A percentile compares a stretch with the other conserved stretches of the same genome.
Evolutionary conservation across 1,140 invertebrate genomes (phyloP).

Genomic region (Linepithema humile): DNA sequence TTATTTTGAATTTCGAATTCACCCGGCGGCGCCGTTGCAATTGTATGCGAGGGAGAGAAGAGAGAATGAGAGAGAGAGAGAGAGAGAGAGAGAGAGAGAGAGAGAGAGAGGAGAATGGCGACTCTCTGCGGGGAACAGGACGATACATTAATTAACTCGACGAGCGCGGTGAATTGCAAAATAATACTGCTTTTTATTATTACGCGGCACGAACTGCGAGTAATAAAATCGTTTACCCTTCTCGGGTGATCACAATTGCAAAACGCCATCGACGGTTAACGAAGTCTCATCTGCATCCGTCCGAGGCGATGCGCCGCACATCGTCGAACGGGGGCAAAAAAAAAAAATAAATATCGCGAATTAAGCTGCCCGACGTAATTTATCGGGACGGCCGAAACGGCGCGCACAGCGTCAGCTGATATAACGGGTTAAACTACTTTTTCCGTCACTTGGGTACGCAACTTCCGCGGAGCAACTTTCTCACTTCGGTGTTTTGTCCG

Average conservation of each 20-base stretch:
- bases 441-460: background rate
- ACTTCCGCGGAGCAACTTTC: background rate
- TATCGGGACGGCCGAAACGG: background rate
- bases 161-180: conserved; percentile 40
- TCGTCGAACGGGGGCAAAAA: background rate
- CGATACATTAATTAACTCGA: conserved; percentile 49
- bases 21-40: background rate
- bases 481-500: background rate
- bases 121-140: background rate
- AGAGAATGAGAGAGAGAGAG: background rate
- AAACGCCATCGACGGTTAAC: conserved; percentile 25
- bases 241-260: conserved; percentile 40
- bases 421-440: background rate
- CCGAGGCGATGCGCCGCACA: background rate
- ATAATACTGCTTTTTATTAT: conserved; percentile 55
- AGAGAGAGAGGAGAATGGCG: background rate
- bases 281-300: conserved; percentile 24
- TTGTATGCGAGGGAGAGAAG: background rate
- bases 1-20: conserved; percentile 49
- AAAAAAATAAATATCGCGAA: conserved; percentile 42
- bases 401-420: background rate
- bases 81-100: background rate
- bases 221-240: conserved; percentile 42
- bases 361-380: conserved; percentile 48
- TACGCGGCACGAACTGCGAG: conserved; percentile 38